Conservation (phyloP, 2,888 invertebrate species). For the Drosophila anceps region DNA sequence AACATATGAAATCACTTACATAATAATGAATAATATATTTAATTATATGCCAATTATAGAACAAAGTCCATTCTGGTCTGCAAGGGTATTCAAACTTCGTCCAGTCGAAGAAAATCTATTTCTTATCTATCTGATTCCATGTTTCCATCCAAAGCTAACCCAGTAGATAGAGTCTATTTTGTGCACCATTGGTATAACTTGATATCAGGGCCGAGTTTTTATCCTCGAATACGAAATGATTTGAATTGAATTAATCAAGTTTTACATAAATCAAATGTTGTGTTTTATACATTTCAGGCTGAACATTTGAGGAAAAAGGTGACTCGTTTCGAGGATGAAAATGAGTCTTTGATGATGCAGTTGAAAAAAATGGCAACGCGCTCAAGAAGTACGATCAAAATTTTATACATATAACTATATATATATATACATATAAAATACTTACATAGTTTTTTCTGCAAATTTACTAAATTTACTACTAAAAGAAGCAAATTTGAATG, state of each 20-base stretch:
- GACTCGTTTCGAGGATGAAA: conserved; percentile 97
- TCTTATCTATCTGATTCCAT: conserved; percentile 6
- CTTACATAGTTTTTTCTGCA: conserved; percentile 17
- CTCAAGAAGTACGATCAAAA: conserved; percentile 89
- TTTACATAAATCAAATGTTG: conserved; percentile 54
- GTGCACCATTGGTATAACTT: conserved; percentile 21
- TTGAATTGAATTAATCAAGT: conserved; percentile 9
- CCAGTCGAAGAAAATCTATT: neutral
- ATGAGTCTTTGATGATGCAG: conserved; percentile 97
- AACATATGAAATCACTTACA: neutral
- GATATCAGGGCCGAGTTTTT: conserved; percentile 54
- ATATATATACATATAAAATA: conserved; percentile 9
- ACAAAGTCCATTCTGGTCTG: neutral
- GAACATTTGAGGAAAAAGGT: conserved; percentile 95
- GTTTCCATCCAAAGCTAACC: conserved; percentile 34
- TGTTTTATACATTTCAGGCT: conserved; percentile 87
- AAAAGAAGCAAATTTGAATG: neutral
- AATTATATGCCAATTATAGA: neutral
- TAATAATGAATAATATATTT: neutral
- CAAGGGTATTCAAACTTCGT: conserved; percentile 4
- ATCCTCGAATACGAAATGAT: conserved; percentile 65
- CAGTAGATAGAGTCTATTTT: conserved; percentile 27
- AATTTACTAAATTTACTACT: conserved; percentile 49
- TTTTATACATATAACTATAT: conserved; percentile 1
- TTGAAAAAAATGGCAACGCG: conserved; percentile 97